A percentile compares a stretch with the other conserved stretches of the same genome.
Evolutionary conservation across 2,797 vertebrate genomes (phyloP).

Genomic region (Ispidina lecontei): DNA sequence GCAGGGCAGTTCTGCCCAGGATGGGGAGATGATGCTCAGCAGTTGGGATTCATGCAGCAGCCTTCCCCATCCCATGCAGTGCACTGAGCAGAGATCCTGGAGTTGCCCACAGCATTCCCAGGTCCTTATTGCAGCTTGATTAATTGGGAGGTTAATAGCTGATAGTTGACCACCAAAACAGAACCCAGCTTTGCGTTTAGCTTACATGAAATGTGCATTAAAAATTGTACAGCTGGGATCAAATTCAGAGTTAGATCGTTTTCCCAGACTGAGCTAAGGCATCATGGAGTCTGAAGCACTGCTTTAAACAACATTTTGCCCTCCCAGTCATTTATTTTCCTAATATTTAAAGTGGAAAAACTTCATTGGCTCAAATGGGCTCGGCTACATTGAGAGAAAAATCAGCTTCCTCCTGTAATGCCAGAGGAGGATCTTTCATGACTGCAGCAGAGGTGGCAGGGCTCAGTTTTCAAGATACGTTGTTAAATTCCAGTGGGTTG

Average conservation of each 20-base stretch:
- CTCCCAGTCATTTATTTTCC: not conserved
- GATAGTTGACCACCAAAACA: not conserved
- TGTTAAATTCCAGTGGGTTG: constrained; percentile 21
- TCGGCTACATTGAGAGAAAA: not conserved
- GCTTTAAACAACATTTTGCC: not conserved
- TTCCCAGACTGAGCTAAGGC: not conserved
- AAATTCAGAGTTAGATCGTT: not conserved
- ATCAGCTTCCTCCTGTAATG: not conserved
- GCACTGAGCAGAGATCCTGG: not conserved
- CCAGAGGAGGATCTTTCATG: not conserved
- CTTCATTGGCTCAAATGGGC: not conserved
- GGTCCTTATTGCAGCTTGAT: not conserved
- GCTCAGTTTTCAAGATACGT: not conserved
- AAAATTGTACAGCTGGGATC: not conserved
- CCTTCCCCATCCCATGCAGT: not conserved
- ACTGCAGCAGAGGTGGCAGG: not conserved
- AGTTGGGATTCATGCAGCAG: not conserved
- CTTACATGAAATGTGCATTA: fast-evolving
- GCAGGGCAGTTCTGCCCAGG: not conserved
- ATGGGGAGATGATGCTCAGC: not conserved
- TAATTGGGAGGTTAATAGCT: not conserved
- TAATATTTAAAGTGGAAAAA: not conserved
- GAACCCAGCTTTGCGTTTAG: not conserved
- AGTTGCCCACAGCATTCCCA: not conserved
- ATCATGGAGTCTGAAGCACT: not conserved